Evolutionary conservation across 2,888 invertebrate species (phyloP).

Genomic region (Lamproptera curius): DNA sequence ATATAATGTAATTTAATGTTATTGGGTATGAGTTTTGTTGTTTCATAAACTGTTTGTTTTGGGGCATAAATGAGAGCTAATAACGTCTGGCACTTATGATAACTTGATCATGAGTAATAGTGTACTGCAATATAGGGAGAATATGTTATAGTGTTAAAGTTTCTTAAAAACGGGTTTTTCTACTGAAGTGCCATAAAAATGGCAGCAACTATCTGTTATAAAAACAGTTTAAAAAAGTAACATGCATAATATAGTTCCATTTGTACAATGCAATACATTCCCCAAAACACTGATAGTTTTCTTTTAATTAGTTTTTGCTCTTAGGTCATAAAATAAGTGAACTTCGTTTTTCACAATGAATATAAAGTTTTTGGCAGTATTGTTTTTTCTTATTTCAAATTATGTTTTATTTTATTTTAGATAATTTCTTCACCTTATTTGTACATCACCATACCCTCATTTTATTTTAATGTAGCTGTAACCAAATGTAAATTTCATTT

Average conservation of each 20-base stretch:
- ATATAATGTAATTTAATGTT: slow-evolving; percentile 41
- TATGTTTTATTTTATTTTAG: slow-evolving; percentile 1
- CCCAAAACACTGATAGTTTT: slow-evolving; percentile 37
- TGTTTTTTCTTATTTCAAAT: slow-evolving; percentile 2
- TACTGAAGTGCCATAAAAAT: slow-evolving; percentile 21
- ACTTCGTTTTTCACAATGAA: no score
- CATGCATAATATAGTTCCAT: slow-evolving; percentile 6
- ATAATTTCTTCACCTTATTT: slow-evolving; percentile 12
- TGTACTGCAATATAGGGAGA: no score
- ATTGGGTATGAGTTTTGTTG: slow-evolving; percentile 37
- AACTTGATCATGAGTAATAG: no score
- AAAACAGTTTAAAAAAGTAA: slow-evolving; percentile 24
- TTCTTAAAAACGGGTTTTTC: not conserved
- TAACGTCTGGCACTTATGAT: no score
- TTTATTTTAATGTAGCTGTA: slow-evolving; percentile 26
- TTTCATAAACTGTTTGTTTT: slow-evolving; percentile 47
- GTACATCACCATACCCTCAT: slow-evolving; percentile 18
- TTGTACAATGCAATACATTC: slow-evolving; percentile 52
- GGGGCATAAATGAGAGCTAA: slow-evolving; percentile 39
- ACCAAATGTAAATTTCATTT: slow-evolving; percentile 29
- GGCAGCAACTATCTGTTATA: slow-evolving; percentile 4
- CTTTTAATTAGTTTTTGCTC: no score
- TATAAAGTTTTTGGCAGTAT: slow-evolving; percentile 16
- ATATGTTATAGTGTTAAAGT: no score
- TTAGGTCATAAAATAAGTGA: no score